Evolutionary conservation across 2,797 vertebrate genomes (phyloP), one percentile per base, ranked within the genome.

Genomic region (Psittacula derbiana): DNA sequence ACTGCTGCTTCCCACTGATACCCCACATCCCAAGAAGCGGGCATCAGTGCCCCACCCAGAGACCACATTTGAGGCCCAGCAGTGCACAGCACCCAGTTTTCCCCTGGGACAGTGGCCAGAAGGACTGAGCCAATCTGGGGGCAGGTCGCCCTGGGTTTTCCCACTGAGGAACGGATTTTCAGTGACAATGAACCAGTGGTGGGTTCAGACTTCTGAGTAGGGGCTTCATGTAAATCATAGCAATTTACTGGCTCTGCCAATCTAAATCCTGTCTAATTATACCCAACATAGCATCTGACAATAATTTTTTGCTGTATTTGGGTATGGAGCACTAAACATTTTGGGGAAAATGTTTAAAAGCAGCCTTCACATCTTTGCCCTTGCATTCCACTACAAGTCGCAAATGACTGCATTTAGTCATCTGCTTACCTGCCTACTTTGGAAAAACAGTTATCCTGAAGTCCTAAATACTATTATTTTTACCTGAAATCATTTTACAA

Each of bases 211-310:
- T 61, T 72, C 65, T 43, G 76, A 55, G 64, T 31, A 92, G 88
- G 88, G 91, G 47, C 57, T 95, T 92, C 94, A 74, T 6, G 12
- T 84, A 95, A 88, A 81, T 86, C 2, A 1, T 49, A 76, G 74
- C 71, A 86, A 89, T 93, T 94, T 93, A 74, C 88, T 93, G 84
- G 64, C 71, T 95, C 76, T 96, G 60, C 73, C 91, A 82, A 64
- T 71, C 94, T 90, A 86, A 81, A 91, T 89, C 71, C 40, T 46
- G 30, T 92, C 86, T 94, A 87, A 97, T 95, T 96, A 86, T 86
- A 83, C 92, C 73, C 53, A 94, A 72, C 85, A 78, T 52, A 86
- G 84, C 92, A 93, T 92, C 91, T 93, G 90, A 92, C 79, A 93
- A 87, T 88, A 87, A 95, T 95, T 90, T 88, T 72, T 86, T 84